These are phyloP conservation scores for Oophaga sylvatica DNA, from an alignment of 2,797 vertebrate species.

Conservation along the genomic window DNA sequence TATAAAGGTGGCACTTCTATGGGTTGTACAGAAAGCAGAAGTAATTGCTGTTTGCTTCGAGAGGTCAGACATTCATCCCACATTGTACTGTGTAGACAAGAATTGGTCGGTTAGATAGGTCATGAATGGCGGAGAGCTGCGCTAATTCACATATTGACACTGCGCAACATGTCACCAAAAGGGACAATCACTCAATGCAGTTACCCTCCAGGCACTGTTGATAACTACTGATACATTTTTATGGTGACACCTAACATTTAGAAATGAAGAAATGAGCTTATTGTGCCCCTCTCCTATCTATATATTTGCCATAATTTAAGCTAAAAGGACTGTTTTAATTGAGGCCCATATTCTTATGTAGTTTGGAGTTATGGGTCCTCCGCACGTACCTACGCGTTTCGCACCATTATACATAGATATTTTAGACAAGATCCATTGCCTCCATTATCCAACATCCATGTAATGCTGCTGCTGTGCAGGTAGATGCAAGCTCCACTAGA, in stretches of 20 bases:
- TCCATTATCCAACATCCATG: no score
- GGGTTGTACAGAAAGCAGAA: not conserved
- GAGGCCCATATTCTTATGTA: no score
- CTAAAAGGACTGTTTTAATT: no score
- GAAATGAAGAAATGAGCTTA: no score
- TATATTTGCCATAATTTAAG: no score
- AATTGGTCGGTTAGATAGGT: slow-evolving; percentile 6
- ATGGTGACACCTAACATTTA: not conserved
- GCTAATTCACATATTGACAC: slow-evolving; percentile 30
- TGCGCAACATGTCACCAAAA: not conserved
- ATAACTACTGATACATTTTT: slow-evolving; percentile 12
- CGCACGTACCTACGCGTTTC: no score
- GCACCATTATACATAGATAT: no score
- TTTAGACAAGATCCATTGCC: no score
- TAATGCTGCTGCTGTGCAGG: no score
- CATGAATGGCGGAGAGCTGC: not conserved
- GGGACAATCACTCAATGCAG: not conserved
- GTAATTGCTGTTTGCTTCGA: slow-evolving; percentile 12
- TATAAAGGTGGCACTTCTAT: not conserved
- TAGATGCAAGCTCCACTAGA: no score
- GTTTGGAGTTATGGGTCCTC: no score
- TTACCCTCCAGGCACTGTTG: not conserved
- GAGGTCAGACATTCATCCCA: not conserved
- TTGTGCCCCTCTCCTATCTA: no score
- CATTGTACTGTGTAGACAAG: not conserved